Evolutionary conservation across 1,140 invertebrate species (phyloP).

Genomic region (Akabosia matsudoensis): DNA sequence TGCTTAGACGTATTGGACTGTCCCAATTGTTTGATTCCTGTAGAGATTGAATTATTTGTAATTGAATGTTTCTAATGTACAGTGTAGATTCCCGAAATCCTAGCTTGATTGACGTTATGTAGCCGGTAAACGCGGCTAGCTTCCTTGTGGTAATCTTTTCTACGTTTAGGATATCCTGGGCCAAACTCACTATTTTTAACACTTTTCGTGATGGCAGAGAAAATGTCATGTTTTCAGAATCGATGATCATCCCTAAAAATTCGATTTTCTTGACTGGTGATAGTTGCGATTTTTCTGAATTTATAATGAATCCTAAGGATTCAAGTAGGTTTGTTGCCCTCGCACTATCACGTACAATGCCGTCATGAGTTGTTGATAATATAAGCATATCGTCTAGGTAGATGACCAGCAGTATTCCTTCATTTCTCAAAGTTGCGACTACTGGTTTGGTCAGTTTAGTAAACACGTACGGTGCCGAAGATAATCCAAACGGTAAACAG

Average conservation of each 20-base stretch:
- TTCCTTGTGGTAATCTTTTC: neutral
- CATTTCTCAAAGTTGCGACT: neutral
- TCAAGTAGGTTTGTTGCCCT: neutral
- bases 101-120: neutral
- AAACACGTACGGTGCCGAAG: conserved; percentile 27
- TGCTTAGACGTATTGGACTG: neutral
- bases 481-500: conserved; percentile 31
- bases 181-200: neutral
- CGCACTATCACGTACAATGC: neutral
- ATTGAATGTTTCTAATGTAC: conserved; percentile 1
- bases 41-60: neutral
- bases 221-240: neutral
- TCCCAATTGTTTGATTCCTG: neutral
- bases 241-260: neutral
- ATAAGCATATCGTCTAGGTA: conserved; percentile 24
- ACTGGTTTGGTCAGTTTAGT: conserved; percentile 33
- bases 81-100: neutral
- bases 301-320: neutral
- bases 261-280: neutral
- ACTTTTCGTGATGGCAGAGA: neutral
- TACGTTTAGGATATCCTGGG: neutral
- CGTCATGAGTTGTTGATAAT: neutral
- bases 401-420: conserved; percentile 1
- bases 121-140: conserved; percentile 15
- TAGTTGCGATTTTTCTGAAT: neutral